Base-by-base conservation (phyloP, 2,113 vertebrate species). In the Nothoprocta pentlandii region DNA sequence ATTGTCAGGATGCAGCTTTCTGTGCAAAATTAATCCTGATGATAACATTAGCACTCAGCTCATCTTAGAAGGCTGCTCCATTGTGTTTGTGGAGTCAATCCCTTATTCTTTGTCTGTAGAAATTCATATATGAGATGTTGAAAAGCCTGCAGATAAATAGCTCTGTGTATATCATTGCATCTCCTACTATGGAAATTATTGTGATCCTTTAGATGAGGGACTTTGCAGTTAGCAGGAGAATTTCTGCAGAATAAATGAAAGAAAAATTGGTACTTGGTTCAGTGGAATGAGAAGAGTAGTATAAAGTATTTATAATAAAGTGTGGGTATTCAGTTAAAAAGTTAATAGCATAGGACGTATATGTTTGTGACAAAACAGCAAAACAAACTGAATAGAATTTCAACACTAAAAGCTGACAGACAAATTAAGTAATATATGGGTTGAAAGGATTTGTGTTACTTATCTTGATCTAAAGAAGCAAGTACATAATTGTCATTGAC, bases 371-470 rank as follows among this genome's bases (percentile, higher is more conserved):
- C 7, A 89, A 85, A 81, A 0, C 14, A 58, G 41, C 44, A 70
- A 91, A 94, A 88, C 64, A 85, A 53, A 84, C 28, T 44, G 10
- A 95, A 91, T 54, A 92, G 12, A 75, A 49, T 47, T 78, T 82
- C 77, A 89, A 53, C 49, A 77, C 25, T 77, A 88, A 73, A 81
- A 5, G 16, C n/a, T 79, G 61, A 84, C 69, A 73, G 66, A 80
- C n/a, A 96, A 96, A 97, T 97, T 95, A 92, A 76, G 25, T 94
- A 96, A 96, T 95, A 92, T 91, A 90, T 32, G 75, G 83, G 30
- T 90, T 73, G 89, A 76, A 91, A 96, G 54, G 53, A 75, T 93
- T 92, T 68, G 56, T 63, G 77, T 91, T 80, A 49, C 47, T 80
- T 78, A 34, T 93, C 76, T 91, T 93, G 56, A 64, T 96, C 83